A percentile compares a stretch with the other conserved stretches of the same genome.
Conservation (phyloP, 2,113 vertebrate genomes). For the Pluvialis apricaria region DNA sequence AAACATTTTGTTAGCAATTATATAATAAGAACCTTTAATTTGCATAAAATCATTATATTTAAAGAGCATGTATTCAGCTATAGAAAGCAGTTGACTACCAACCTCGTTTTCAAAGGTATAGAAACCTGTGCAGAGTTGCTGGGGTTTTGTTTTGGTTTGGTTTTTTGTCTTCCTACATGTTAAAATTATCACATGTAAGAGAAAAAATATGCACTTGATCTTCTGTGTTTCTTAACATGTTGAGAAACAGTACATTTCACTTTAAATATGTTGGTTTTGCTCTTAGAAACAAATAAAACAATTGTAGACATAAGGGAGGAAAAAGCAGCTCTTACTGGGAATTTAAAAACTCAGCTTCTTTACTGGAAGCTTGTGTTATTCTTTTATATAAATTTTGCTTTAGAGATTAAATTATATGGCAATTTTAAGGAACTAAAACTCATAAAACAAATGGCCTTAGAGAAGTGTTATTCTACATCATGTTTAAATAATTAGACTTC, state of each 20-base stretch:
- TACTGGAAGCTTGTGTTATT: slow-evolving; percentile 43
- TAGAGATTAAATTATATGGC: slow-evolving; percentile 57
- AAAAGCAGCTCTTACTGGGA: slow-evolving; percentile 37
- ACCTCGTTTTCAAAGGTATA: not conserved
- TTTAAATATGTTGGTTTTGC: not conserved
- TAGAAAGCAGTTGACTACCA: not conserved
- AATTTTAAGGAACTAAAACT: slow-evolving; percentile 50
- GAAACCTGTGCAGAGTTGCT: not conserved
- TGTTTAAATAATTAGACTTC: slow-evolving; percentile 83
- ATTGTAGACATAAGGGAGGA: not conserved
- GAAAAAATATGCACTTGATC: not conserved
- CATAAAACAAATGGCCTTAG: slow-evolving; percentile 57
- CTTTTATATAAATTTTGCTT: slow-evolving; percentile 52
- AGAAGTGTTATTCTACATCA: slow-evolving; percentile 63
- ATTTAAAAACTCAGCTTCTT: slow-evolving; percentile 43
- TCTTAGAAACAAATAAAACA: slow-evolving; percentile 16
- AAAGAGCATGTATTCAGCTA: not conserved
- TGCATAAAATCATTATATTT: not conserved
- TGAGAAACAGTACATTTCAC: not conserved
- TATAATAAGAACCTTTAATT: not conserved
- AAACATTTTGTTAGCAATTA: not conserved
- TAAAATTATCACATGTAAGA: not conserved
- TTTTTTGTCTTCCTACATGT: not conserved
- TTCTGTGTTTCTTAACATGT: not conserved
- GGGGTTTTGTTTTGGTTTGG: not conserved